Evolutionary conservation across 2,797 vertebrate genomes (phyloP).

Genomic region (Hipposideros larvatus): DNA sequence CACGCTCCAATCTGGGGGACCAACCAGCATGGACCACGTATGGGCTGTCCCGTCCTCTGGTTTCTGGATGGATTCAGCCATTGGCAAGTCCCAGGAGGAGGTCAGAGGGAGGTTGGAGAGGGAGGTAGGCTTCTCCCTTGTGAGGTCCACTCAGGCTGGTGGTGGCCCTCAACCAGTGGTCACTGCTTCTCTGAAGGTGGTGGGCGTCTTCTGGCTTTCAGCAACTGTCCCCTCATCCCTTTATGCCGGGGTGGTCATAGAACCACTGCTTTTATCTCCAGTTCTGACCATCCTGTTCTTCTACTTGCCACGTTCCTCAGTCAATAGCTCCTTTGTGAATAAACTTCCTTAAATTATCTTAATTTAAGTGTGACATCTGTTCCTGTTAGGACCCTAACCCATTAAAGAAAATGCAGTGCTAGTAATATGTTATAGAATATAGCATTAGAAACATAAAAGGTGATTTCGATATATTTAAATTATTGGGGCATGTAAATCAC

Average conservation of each 20-base stretch:
- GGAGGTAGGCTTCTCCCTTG: neutral
- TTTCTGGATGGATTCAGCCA: neutral
- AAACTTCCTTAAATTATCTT: neutral
- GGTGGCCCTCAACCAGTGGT: accelerated
- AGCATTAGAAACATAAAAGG: neutral
- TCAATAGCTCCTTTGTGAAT: neutral
- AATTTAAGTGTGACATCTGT: no score
- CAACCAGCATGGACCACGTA: accelerated
- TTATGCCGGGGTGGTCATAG: neutral
- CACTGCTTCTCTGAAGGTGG: neutral
- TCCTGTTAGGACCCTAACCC: neutral
- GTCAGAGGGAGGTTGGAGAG: neutral
- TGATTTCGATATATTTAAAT: neutral
- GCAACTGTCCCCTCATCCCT: neutral
- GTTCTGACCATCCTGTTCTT: neutral
- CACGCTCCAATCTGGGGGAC: neutral
- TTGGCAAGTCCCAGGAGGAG: neutral
- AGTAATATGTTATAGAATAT: accelerated
- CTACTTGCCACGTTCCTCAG: accelerated
- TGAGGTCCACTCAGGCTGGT: neutral
- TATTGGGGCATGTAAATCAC: neutral
- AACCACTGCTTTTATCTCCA: accelerated
- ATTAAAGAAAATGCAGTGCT: neutral
- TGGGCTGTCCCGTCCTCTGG: neutral
- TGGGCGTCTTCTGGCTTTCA: neutral